Evolutionary conservation across 2,888 invertebrate species (phyloP), one percentile per base, ranked within the genome.

Genomic region (Heliconius aoede): DNA sequence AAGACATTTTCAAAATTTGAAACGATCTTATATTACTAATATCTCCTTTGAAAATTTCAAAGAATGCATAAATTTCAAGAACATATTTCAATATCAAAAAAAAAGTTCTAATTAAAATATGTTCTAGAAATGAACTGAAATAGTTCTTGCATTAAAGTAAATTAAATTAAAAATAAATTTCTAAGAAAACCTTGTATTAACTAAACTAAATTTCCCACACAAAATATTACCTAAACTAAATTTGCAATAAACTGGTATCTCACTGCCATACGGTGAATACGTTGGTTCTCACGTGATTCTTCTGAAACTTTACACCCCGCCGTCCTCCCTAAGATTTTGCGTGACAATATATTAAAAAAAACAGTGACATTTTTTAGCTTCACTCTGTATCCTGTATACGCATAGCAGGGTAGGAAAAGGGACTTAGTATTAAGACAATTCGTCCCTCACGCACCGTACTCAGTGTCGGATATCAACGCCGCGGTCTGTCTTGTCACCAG

Each of bases 141-240:
- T 58, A n/a, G 58, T 58, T 58, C 21, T 55, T n/a, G 55, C 8
- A 55, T 69, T n/a, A 69, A 69, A n/a, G 15, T 15, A 55, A 30
- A 32, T 32, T 69, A n/a, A n/a, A n/a, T 69, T 69, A 30, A 69
- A 69, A n/a, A 24, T 15, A 55, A 30, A 32, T 32, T 69, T 69
- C n/a, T 30, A 55, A 55, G 55, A 55, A 69, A 55, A 69, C 5
- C 55, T n/a, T 11, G 24, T 18, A 55, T 51, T 55, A 40, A 32
- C 8, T 32, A n/a, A 40, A 65, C 36, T 8, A 51, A 69, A 32
- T 55, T 69, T 69, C 55, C 69, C 69, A 69, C 55, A 69, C 9
- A n/a, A 51, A 9, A 15, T 55, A n/a, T n/a, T 8, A 15, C n/a
- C n/a, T 51, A 40, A 40, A n/a, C n/a, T n/a, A 69, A 69, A n/a